Evolutionary conservation across 2,797 vertebrate species (phyloP), one percentile per base, ranked within the genome.

Genomic region (Sebastes vulpes): DNA sequence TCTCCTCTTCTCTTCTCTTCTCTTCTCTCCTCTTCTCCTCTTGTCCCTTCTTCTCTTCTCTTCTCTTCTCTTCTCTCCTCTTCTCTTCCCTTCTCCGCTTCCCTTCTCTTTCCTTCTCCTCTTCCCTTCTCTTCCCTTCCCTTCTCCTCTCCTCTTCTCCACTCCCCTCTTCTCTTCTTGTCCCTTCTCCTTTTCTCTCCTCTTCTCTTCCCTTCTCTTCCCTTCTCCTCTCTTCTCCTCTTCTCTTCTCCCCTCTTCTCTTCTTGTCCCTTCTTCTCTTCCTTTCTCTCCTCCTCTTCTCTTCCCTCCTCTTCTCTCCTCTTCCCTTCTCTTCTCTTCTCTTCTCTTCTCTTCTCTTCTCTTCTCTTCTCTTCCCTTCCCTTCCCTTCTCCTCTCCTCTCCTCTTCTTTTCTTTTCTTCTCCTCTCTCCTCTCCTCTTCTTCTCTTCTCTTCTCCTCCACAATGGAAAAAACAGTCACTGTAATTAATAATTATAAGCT

Each of bases 401-500:
- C 1, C 31, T 11, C 8, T 9, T 23, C 20, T 23, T 1, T 2
- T 25, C 60, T 26, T 7, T 5, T 9, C 29, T 9, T 29, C 63
- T 65, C 4, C 4, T 52, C 12, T 16, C 14, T 5, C 14, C 6
- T 10, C 57, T 14, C 5, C 26, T n/a, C 3, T 12, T 38, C 6
- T 20, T 67, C 31, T 53, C 0, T 10, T 35, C 21, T 58, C 16
- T n/a, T 42, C 42, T 35, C 14, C 4, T 66, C 28, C 48, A 66
- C 78, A 65, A 64, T 75, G 78, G 83, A 71, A 87, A 90, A 87
- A 85, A 5, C 78, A 68, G 66, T 77, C 72, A 59, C 68, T 64
- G 79, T 72, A 70, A 89, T 93, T 85, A 88, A 89, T 87, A 84
- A 85, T 75, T 73, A 71, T 68, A 81, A 71, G 77, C 81, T 73